A percentile compares a stretch with the other conserved stretches of the same genome.
Conservation (phyloP, 2,888 invertebrate species). For the Tachystola acroxantha region DNA sequence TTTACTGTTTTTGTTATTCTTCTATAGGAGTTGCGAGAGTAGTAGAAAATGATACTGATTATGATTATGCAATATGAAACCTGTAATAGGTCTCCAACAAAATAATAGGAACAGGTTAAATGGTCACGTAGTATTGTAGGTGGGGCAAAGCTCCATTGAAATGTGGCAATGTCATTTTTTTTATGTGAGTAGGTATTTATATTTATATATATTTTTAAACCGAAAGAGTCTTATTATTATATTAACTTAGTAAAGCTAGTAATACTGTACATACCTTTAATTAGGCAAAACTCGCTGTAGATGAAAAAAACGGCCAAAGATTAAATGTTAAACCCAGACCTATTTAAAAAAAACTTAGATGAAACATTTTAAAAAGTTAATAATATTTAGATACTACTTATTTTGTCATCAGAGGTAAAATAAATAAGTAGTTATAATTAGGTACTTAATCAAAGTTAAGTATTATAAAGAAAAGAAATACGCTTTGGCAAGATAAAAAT, state of each 20-base stretch:
- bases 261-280: constrained; percentile 73
- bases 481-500: constrained; percentile 65
- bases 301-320: constrained; percentile 6
- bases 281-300: constrained; percentile 37
- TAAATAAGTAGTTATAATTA: not conserved
- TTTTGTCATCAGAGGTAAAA: not conserved
- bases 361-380: not conserved
- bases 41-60: no score
- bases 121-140: no score
- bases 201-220: constrained; percentile 21
- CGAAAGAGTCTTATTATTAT: constrained; percentile 25
- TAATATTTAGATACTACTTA: not conserved
- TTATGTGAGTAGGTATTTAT: no score
- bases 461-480: constrained; percentile 34
- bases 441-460: constrained; percentile 27
- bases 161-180: no score
- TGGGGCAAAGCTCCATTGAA: no score
- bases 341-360: no score
- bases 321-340: no score
- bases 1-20: no score
- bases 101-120: no score
- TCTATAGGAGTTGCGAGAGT: no score
- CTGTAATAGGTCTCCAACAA: no score
- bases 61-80: no score
- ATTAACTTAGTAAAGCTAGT: constrained; percentile 72